phyloP scores from a whole-genome alignment of 1,140 invertebrate genomes.

The Odontomachus brunneus region DNA sequence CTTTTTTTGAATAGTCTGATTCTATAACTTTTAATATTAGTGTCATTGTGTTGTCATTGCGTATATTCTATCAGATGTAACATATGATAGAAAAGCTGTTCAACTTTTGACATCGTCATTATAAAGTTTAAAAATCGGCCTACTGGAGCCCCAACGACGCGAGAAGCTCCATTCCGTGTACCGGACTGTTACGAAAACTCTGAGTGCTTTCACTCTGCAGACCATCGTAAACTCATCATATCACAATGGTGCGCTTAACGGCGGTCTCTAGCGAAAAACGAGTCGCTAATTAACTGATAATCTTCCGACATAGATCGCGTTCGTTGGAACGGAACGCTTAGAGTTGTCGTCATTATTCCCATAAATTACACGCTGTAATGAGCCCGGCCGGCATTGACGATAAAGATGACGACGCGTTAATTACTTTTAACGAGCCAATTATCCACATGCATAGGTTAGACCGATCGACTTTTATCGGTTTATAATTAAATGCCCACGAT shows the following conservation, averaged over 20 bases:
- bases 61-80: too few relatives aligned
- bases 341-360: constrained; percentile 18
- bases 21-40: too few relatives aligned
- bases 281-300: constrained; percentile 13
- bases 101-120: too few relatives aligned
- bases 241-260: neutral
- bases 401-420: constrained; percentile 48
- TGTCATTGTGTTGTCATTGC: too few relatives aligned
- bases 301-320: neutral
- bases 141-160: too few relatives aligned
- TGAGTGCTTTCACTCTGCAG: too few relatives aligned
- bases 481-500: constrained; percentile 51
- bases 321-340: constrained; percentile 18
- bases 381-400: neutral
- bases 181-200: too few relatives aligned
- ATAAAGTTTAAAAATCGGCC: too few relatives aligned
- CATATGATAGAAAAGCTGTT: too few relatives aligned
- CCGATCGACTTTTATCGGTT: constrained; percentile 65
- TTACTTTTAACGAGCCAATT: constrained; percentile 62
- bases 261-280: neutral
- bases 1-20: too few relatives aligned
- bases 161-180: too few relatives aligned
- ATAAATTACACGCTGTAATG: constrained; percentile 19
- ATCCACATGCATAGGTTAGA: constrained; percentile 18
- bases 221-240: too few relatives aligned